phyloP scores from a whole-genome alignment of 2,113 vertebrate genomes.

The Tetrao urogallus region DNA sequence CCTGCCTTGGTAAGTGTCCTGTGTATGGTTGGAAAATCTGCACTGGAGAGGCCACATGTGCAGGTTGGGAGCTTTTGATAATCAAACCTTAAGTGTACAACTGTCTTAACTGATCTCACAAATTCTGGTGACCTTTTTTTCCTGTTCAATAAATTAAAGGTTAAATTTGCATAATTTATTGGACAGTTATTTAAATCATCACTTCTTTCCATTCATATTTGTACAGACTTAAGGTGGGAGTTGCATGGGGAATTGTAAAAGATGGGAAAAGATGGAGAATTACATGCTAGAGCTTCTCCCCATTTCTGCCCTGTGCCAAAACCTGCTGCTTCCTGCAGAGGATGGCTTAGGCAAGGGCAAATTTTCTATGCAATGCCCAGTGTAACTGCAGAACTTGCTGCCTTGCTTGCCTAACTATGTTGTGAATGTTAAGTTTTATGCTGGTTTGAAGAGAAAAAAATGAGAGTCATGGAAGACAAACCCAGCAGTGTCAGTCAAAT shows the following conservation, averaged over 20 bases:
- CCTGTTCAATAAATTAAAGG: conserved; percentile 25
- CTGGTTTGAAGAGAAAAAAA: neutral
- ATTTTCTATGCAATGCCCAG: neutral
- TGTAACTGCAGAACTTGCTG: neutral
- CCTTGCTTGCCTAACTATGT: no score
- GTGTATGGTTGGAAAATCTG: fast-evolving
- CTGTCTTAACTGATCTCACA: neutral
- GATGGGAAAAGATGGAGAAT: fast-evolving
- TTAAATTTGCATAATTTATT: conserved; percentile 37
- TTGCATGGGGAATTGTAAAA: neutral
- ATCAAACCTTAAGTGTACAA: neutral
- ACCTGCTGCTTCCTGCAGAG: neutral
- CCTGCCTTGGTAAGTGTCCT: neutral
- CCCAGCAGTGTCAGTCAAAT: neutral
- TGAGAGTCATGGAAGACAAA: neutral
- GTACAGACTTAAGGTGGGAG: neutral
- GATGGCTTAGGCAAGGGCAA: neutral
- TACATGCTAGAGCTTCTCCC: neutral
- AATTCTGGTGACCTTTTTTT: conserved; percentile 17
- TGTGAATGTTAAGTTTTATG: neutral
- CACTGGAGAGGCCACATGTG: fast-evolving
- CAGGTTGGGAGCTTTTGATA: neutral
- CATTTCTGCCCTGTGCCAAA: fast-evolving
- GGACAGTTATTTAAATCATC: neutral
- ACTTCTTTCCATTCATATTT: conserved; percentile 1